A percentile compares a stretch with the other conserved stretches of the same genome.
Evolutionary conservation across 2,113 vertebrate genomes (phyloP).

Genomic region (Upupa epops): DNA sequence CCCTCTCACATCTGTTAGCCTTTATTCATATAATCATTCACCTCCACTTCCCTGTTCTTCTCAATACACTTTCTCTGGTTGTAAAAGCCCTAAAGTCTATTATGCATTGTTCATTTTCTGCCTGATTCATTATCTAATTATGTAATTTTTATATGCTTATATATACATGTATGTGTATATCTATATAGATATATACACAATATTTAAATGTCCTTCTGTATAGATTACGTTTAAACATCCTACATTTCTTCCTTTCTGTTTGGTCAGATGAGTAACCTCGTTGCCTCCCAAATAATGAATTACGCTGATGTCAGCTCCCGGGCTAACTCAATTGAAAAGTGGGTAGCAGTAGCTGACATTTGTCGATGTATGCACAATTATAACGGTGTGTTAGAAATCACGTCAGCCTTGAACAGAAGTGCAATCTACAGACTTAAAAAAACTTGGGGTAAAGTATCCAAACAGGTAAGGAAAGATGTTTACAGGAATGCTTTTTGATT

Average conservation of each 20-base stretch:
- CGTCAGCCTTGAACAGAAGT: conserved; percentile 96
- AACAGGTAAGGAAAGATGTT: conserved; percentile 80
- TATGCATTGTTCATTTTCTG: not conserved
- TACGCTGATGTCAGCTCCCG: conserved; percentile 90
- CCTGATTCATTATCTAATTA: not conserved
- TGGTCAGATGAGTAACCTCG: conserved; percentile 96
- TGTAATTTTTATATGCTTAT: too few species aligned
- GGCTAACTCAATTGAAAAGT: conserved; percentile 94
- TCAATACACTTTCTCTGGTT: not conserved
- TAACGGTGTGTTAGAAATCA: conserved; percentile 97
- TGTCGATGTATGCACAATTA: conserved; percentile 97
- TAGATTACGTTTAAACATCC: not conserved
- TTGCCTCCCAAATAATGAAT: conserved; percentile 97
- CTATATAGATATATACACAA: too few species aligned
- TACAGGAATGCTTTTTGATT: not conserved
- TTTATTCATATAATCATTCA: not conserved
- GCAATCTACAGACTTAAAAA: conserved; percentile 98
- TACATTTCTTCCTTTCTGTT: not conserved
- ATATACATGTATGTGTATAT: too few species aligned
- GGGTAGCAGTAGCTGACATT: conserved; percentile 96
- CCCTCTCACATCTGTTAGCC: not conserved
- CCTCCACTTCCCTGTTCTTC: not conserved
- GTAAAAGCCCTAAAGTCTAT: not conserved
- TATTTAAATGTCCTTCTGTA: too few species aligned
- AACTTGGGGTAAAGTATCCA: conserved; percentile 97